Percentiles rank a stretch among this genome's conserved stretches.
These are phyloP conservation scores for Synodontis membranacea DNA, from an alignment of 2,113 vertebrate species.

Conservation along the genomic window DNA sequence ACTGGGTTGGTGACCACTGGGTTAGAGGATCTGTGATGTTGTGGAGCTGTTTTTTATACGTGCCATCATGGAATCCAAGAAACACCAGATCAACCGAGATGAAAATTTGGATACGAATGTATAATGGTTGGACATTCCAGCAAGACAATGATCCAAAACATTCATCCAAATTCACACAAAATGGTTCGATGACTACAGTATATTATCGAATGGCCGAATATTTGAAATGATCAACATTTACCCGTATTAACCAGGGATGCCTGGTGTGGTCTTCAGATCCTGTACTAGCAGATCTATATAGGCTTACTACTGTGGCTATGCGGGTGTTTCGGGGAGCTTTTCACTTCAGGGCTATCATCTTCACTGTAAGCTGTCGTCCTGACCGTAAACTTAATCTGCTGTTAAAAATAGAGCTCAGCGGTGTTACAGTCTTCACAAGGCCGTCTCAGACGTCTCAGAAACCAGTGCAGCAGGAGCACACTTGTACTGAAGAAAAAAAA, in stretches of 20 bases:
- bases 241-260: background rate
- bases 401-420: conserved; percentile 51
- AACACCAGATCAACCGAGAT: background rate
- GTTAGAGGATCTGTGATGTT: background rate
- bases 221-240: background rate
- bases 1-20: too few relatives aligned
- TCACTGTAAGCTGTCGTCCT: background rate
- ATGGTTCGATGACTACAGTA: background rate
- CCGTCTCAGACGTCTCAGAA: conserved; percentile 9
- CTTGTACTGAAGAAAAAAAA: background rate
- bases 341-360: background rate
- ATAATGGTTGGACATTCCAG: background rate
- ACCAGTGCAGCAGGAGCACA: background rate
- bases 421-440: conserved; percentile 16
- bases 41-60: background rate
- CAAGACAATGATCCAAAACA: background rate
- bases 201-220: background rate
- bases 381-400: conserved; percentile 46
- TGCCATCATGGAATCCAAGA: background rate
- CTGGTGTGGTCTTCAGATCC: background rate
- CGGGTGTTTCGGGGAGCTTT: background rate
- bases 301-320: too few relatives aligned
- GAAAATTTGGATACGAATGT: background rate
- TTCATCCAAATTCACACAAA: background rate
- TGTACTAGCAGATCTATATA: background rate